Base-by-base conservation (phyloP, 2,888 invertebrate genomes). In the Xanthorhoe spadicearia region DNA sequence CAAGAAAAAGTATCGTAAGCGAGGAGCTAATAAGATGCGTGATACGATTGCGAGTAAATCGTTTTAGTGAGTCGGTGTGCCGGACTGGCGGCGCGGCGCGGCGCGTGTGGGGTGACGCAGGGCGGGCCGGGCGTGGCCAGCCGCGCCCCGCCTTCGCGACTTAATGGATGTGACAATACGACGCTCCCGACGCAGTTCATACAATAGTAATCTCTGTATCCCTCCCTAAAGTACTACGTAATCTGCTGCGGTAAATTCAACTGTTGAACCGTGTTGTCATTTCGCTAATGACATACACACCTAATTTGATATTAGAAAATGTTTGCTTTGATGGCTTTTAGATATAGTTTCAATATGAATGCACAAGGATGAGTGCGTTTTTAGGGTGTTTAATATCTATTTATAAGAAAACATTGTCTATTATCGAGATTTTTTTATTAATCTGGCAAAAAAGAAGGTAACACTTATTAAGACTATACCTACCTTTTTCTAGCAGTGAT, bases 161-260 rank as follows among this genome's bases (percentile, higher is more conserved):
- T 88, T 92, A 91, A 90, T 92, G 90, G 90, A 90, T 89, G 87
- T 92, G 90, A 92, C 90, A 92, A 92, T 86, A 89, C 86, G 89
- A 88, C 89, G 90, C 88, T 88, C 89, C 90, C 87, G 82, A 66
- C 70, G 87, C 85, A 81, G 78, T 73, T 80, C 68, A 80, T 79
- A 82, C 83, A 88, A 85, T 84, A 84, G 85, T 90, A 90, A 90
- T 89, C 90, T 87, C 86, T 86, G 85, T 85, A 86, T 85, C 87
- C 90, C 83, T 86, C 81, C 81, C 81, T 76, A 82, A 82, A 81
- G 76, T 82, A 74, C n/a, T n/a, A n/a, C n/a, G 77, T 84, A 82
- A 84, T 82, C 82, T 83, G 78, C 70, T 77, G 70, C 54, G 64
- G 60, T 57, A 52, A 63, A 56, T 55, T 66, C 63, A 61, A 50